Base-by-base conservation (phyloP, 1,140 invertebrate species). In the Drosophila repleta region DNA sequence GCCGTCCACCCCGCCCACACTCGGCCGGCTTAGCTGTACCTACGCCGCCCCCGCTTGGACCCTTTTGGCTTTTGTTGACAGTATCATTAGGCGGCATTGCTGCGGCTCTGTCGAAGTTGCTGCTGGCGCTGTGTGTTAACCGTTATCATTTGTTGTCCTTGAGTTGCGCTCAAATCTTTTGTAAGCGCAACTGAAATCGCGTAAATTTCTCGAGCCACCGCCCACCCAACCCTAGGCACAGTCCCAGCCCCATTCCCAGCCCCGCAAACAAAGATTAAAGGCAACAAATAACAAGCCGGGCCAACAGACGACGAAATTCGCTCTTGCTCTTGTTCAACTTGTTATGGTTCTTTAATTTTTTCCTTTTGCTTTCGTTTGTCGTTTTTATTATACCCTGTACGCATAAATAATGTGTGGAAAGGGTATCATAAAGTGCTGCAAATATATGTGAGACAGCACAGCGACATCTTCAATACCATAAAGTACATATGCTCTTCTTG, bases 141-240 rank as follows among this genome's bases (percentile, higher is more conserved):
- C 83, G 83, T 83, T 88, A 83, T 88, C 83, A 88, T 88, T 88
- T 83, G 83, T 88, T 83, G 83, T 88, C 83, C 83, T 88, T 88
- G 83, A 88, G 79, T 74, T 67, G 77, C 60, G 56, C 68, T 68
- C 67, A 63, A 73, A 48, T 69, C 58, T 55, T 57, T 72, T 73
- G 55, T 68, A 70, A 56, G 77, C 55, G 48, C 53, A 57, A 48
- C 74, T 69, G 60, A 66, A 85, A 75, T 75, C 82, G 82, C 74
- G 78, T 76, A 79, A 87, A 82, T 87, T 87, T 66, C 46, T 57
- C 29, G 35, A 43, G 24, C 24, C 43, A 4, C 0, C 18, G 13
- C 24, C 26, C 17, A 10, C 21, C 29, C 43, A 4, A 13, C 20
- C n/a, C n/a, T n/a, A n/a, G n/a, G n/a, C n/a, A n/a, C n/a, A n/a